A percentile compares a stretch with the other conserved stretches of the same genome.
phyloP scores from a whole-genome alignment of 23 tunicate genomes.

The Trididemnum clinides region DNA sequence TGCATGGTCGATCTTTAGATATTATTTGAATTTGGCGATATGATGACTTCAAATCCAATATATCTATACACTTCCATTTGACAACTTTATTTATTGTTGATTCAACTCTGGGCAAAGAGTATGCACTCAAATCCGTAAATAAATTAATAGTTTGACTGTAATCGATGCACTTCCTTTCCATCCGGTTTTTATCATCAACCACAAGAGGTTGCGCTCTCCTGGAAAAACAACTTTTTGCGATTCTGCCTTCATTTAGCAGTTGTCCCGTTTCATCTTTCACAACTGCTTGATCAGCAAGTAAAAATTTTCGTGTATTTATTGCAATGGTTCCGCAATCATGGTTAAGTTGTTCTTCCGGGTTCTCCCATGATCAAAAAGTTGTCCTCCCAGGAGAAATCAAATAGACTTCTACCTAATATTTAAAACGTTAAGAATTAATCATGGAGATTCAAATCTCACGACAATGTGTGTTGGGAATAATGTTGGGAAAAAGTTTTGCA shows the following conservation, averaged over 20 bases:
- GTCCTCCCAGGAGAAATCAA: no score
- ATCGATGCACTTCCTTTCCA: constrained; percentile 9
- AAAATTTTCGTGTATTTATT: background rate
- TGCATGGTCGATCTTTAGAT: background rate
- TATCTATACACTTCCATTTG: background rate
- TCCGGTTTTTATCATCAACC: background rate
- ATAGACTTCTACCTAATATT: no score
- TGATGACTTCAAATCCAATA: background rate
- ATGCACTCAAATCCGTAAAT: constrained; percentile 3
- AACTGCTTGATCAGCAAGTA: background rate
- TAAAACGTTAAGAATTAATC: no score
- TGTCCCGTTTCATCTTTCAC: background rate
- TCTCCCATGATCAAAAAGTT: no score
- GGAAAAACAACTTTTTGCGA: background rate
- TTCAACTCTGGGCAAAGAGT: constrained; percentile 10
- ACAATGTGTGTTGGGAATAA: no score
- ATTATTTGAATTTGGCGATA: background rate
- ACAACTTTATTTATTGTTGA: background rate
- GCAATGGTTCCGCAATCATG: background rate
- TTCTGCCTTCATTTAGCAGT: background rate
- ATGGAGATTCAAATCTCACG: no score
- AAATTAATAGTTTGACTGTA: constrained; percentile 12
- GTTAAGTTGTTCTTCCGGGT: no score
- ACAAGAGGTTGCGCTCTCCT: constrained; percentile 3
- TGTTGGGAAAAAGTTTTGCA: no score